phyloP scores from a whole-genome alignment of 2,888 invertebrate genomes.

The Hecatera dysodea region DNA sequence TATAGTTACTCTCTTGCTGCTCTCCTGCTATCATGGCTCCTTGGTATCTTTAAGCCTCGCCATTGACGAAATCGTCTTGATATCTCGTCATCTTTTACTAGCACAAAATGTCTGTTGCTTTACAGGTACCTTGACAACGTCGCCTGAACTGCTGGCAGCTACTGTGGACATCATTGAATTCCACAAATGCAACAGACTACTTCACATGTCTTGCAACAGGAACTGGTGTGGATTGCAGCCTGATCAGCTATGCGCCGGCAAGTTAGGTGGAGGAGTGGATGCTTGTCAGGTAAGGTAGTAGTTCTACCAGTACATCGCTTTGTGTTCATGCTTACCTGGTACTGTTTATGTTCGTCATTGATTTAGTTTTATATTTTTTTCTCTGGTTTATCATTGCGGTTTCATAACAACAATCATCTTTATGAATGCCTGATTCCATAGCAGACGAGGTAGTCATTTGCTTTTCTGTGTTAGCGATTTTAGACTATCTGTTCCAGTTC shows the following conservation, averaged over 20 bases:
- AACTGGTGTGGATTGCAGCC: slow-evolving; percentile 6
- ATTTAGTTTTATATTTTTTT: too few relatives aligned
- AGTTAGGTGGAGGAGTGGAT: slow-evolving; percentile 10
- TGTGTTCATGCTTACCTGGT: slow-evolving; percentile 13
- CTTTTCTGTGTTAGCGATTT: not conserved
- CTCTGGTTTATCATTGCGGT: too few relatives aligned
- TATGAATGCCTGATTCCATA: too few relatives aligned
- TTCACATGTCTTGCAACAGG: slow-evolving; percentile 50
- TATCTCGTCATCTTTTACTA: not conserved
- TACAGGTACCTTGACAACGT: slow-evolving; percentile 67
- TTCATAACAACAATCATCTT: too few relatives aligned
- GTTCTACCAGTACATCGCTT: not conserved
- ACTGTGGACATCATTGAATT: slow-evolving; percentile 75
- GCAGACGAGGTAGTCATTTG: too few relatives aligned
- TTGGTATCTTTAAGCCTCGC: too few relatives aligned
- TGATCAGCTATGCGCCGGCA: not conserved
- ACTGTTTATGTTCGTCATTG: not conserved
- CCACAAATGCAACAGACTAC: slow-evolving; percentile 70
- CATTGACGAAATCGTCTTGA: too few relatives aligned
- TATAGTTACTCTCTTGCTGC: too few relatives aligned
- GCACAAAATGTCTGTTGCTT: not conserved
- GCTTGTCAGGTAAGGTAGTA: slow-evolving; percentile 76
- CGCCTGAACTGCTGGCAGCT: slow-evolving; percentile 76
- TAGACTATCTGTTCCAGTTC: not conserved
- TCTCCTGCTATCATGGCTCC: too few relatives aligned